Evolutionary conservation across 2,888 invertebrate species (phyloP), one percentile per base, ranked within the genome.

Genomic region (Plagodis dolabraria): DNA sequence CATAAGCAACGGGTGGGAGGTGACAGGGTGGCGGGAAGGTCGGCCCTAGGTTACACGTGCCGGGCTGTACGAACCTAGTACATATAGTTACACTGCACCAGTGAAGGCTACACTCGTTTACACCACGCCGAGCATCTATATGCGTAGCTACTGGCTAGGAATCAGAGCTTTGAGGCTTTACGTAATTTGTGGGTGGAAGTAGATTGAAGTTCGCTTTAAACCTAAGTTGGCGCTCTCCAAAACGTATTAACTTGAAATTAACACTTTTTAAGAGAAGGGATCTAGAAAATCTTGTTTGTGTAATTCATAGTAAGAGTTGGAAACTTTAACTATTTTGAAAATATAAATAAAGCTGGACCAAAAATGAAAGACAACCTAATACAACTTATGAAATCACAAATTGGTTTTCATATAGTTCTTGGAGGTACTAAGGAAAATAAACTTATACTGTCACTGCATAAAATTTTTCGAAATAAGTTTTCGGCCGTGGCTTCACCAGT

Each of bases 121-220:
- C 87, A 86, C 77, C 76, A 70, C 65, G 60, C 69, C 62, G 65
- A 68, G 70, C 65, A 71, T 76, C 72, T 77, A 75, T 76, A 78
- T 75, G 77, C 74, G 69, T 75, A 72, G 53, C 66, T 72, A 75
- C 75, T 69, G 74, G 78, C 79, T 76, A 76, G 76, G 69, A 82
- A 77, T 80, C 82, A 80, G 77, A 82, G 85, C 87, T 85, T 85
- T 85, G 83, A 85, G 79, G 85, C 82, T 86, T 87, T 88, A 85
- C 84, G 86, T 88, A 86, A 89, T 88, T 88, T 86, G 86, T 79
- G 79, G 80, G 76, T 82, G 82, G 10, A 83, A 87, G 87, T 85
- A 80, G 77, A 86, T 86, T 82, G 80, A 79, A 74, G 76, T 76
- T 82, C 75, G 76, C 76, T 80, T 75, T 70, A 67, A 56, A 47